phyloP scores from a whole-genome alignment of 2,797 vertebrate species.

The Eospalax fontanierii region DNA sequence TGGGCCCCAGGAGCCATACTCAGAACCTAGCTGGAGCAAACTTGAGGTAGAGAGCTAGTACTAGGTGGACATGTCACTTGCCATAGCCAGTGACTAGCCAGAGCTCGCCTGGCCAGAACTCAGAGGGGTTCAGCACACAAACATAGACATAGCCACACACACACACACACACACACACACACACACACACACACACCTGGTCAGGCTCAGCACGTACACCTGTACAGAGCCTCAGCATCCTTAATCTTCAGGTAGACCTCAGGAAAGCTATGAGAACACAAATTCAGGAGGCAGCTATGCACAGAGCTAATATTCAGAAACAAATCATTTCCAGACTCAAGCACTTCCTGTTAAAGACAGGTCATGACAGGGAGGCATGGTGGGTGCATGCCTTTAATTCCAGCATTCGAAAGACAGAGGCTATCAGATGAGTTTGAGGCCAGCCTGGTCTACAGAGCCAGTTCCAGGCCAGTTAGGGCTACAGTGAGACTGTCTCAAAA shows the following conservation, averaged over 20 bases:
- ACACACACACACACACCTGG: not conserved
- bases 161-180: not conserved
- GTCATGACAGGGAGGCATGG: accelerated
- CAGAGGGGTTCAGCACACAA: not conserved
- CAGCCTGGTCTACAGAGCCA: no score
- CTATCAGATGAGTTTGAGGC: no score
- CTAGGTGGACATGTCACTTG: not conserved
- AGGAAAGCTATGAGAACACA: not conserved
- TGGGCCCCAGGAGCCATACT: not conserved
- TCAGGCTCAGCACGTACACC: not conserved
- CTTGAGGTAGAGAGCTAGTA: not conserved
- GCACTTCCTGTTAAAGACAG: no score
- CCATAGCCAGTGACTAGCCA: not conserved
- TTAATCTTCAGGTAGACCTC: not conserved
- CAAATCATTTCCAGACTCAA: no score
- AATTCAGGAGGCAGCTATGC: not conserved
- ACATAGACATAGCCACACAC: not conserved
- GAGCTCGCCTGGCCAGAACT: not conserved
- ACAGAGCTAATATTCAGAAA: not conserved
- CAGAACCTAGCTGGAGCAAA: not conserved
- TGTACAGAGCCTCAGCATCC: not conserved
- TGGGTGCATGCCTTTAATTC: no score
- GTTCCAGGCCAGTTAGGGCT: no score
- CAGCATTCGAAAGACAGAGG: no score
- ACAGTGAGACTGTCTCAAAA: no score